These are phyloP conservation scores for Synanthedon vespiformis DNA, from an alignment of 2,888 invertebrate species.

Conservation along the genomic window DNA sequence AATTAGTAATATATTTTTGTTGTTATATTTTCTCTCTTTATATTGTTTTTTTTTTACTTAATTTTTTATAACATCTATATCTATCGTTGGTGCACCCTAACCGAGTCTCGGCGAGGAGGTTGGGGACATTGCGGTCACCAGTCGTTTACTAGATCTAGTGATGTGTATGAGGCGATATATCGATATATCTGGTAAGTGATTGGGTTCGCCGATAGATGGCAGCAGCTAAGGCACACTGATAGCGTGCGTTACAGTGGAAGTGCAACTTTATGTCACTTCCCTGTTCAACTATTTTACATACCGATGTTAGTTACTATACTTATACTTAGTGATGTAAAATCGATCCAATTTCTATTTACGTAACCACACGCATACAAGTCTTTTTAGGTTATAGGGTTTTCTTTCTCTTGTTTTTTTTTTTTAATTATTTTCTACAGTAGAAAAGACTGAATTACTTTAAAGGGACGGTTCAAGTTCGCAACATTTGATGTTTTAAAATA, in stretches of 20 bases:
- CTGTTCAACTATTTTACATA: constrained; percentile 62
- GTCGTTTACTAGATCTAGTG: constrained; percentile 31
- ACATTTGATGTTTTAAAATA: constrained; percentile 45
- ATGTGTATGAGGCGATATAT: not conserved
- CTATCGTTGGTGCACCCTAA: constrained; percentile 34
- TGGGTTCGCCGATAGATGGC: constrained; percentile 17
- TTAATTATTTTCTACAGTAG: constrained; percentile 55
- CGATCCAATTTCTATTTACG: constrained; percentile 52
- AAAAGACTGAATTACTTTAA: constrained; percentile 56
- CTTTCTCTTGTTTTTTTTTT: constrained; percentile 27
- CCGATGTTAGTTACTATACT: constrained; percentile 59
- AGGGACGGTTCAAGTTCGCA: constrained; percentile 38
- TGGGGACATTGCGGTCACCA: constrained; percentile 19
- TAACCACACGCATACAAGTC: constrained; percentile 27
- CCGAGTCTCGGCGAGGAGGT: constrained; percentile 26
- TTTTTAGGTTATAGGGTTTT: constrained; percentile 11
- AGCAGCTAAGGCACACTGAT: constrained; percentile 36
- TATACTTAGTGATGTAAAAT: constrained; percentile 40
- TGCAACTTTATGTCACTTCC: constrained; percentile 35
- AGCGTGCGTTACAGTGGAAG: constrained; percentile 11
- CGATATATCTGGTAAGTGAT: constrained; percentile 27
- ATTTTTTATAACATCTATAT: constrained; percentile 18
- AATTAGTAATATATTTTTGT: constrained; percentile 60
- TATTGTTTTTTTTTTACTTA: constrained; percentile 28
- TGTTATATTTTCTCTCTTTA: constrained; percentile 53